Percentiles rank a stretch among this genome's conserved stretches.
phyloP scores from a whole-genome alignment of 2,113 vertebrate species.

The Mus spicilegus region DNA sequence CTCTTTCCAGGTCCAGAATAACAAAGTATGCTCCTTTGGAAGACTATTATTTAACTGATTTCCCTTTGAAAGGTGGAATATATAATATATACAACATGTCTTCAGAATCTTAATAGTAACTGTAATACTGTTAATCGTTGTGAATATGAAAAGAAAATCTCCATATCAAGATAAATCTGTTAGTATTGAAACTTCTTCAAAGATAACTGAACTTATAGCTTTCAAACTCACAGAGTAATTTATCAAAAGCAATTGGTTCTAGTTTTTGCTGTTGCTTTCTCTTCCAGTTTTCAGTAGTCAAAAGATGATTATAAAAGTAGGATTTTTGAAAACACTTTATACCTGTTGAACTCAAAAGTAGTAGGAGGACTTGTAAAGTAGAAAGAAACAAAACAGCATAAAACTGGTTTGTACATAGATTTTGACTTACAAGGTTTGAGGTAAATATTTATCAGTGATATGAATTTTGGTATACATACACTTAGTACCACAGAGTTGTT shows the following conservation, averaged over 20 bases:
- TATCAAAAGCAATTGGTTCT: background rate
- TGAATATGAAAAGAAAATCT: conserved; percentile 32
- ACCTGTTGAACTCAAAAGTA: background rate
- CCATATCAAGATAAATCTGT: conserved; percentile 36
- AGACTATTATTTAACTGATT: conserved; percentile 4
- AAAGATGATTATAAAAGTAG: background rate
- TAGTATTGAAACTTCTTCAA: background rate
- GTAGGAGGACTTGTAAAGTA: background rate
- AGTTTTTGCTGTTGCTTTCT: background rate
- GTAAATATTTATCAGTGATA: background rate
- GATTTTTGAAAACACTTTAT: background rate
- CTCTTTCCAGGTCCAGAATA: background rate
- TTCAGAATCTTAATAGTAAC: background rate
- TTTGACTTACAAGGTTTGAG: accelerated
- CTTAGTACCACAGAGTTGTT: background rate
- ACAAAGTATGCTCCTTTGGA: background rate
- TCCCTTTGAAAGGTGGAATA: conserved; percentile 21
- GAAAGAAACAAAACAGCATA: background rate
- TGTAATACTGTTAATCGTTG: background rate
- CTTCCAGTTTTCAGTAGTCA: background rate
- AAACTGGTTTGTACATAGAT: background rate
- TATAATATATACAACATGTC: background rate
- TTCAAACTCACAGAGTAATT: background rate
- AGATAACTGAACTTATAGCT: background rate
- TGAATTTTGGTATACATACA: background rate